These are phyloP conservation scores for Pelagia noctiluca DNA, from an alignment of 30 jellyfish, hydroid and myxozoan genomes.

Conservation along the genomic window DNA sequence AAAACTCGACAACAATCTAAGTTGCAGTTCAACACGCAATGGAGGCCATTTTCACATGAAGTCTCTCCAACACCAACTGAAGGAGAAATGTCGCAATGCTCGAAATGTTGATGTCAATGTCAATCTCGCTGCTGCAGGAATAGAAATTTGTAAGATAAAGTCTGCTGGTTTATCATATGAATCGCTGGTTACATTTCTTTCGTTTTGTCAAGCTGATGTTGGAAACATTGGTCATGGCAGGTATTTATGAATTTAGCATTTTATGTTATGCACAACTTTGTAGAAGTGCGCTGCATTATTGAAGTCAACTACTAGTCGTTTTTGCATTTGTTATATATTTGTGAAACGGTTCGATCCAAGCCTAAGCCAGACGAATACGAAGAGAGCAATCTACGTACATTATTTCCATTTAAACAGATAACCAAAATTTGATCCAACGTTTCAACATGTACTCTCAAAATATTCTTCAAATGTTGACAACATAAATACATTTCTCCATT, in stretches of 20 bases:
- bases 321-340: too few species aligned
- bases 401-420: too few species aligned
- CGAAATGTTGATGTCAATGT: conserved; percentile 27
- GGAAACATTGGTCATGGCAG: conserved; percentile 61
- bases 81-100: conserved; percentile 25
- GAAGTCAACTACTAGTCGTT: too few species aligned
- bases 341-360: too few species aligned
- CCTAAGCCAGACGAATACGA: too few species aligned
- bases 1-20: conserved; percentile 9
- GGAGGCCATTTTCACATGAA: conserved; percentile 49
- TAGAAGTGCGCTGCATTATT: background rate
- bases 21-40: conserved; percentile 38
- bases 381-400: too few species aligned
- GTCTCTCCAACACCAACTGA: conserved; percentile 36
- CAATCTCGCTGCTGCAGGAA: conserved; percentile 48
- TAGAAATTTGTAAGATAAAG: conserved; percentile 46
- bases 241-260: background rate
- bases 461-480: background rate
- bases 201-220: conserved; percentile 15
- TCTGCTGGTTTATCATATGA: conserved; percentile 58
- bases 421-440: background rate
- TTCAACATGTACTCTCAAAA: background rate
- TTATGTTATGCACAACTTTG: background rate
- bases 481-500: too few species aligned
- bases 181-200: conserved; percentile 35